Percentiles rank a stretch among this genome's conserved stretches.
Conservation (phyloP, 2,797 vertebrate species). For the Siniperca obscura region DNA sequence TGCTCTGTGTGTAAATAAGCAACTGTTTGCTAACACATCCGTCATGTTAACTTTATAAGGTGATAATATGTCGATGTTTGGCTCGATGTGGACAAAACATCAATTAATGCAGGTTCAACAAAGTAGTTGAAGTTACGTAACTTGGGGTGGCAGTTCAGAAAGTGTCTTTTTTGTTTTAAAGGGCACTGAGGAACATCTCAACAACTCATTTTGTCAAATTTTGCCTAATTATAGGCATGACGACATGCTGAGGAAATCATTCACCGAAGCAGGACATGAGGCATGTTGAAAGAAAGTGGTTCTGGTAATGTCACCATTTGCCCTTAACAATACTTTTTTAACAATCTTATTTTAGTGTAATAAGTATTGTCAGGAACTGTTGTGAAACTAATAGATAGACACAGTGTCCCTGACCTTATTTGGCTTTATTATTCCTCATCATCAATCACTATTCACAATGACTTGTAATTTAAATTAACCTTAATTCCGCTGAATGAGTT, state of each 20-base stretch:
- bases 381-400: conserved; percentile 6
- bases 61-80: neutral
- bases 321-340: too few relatives aligned
- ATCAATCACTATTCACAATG: conserved; percentile 7
- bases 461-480: conserved; percentile 19
- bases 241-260: neutral
- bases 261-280: too few relatives aligned
- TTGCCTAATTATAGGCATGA: neutral
- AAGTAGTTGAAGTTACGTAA: neutral
- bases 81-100: neutral
- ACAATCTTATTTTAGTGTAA: neutral
- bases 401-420: neutral
- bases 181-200: neutral
- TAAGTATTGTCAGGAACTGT: conserved; percentile 3
- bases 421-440: neutral
- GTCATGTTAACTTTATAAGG: neutral
- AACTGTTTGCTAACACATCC: neutral
- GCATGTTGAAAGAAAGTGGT: neutral
- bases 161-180: neutral
- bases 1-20: neutral
- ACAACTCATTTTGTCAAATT: neutral
- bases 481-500: neutral
- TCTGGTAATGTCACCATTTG: neutral
- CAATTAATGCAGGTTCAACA: neutral
- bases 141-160: neutral